These are phyloP conservation scores for Catocala sponsa DNA, from an alignment of 2,888 invertebrate genomes.

Conservation along the genomic window DNA sequence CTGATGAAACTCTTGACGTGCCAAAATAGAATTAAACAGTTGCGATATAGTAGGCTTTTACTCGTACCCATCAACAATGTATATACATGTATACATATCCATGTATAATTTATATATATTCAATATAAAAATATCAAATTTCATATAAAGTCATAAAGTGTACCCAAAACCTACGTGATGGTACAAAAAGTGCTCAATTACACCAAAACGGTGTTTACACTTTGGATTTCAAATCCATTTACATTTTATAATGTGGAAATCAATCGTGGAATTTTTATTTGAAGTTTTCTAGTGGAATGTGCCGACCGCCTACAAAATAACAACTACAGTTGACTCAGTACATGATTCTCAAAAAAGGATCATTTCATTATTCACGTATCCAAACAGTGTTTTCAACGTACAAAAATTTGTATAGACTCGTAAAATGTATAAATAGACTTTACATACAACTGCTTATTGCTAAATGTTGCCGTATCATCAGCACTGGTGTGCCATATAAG, in stretches of 20 bases:
- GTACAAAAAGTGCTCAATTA: slow-evolving; percentile 83
- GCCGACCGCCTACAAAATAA: slow-evolving; percentile 87
- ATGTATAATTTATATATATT: slow-evolving; percentile 88
- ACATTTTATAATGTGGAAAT: slow-evolving; percentile 84
- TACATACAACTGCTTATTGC: slow-evolving; percentile 87
- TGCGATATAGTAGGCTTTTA: slow-evolving; percentile 87
- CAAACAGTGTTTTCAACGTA: slow-evolving; percentile 82
- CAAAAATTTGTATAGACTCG: slow-evolving; percentile 88
- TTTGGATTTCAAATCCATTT: slow-evolving; percentile 83
- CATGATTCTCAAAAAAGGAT: slow-evolving; percentile 88
- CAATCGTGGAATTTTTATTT: slow-evolving; percentile 84
- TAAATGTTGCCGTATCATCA: slow-evolving; percentile 77
- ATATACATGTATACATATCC: slow-evolving; percentile 88
- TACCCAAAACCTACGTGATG: slow-evolving; percentile 88
- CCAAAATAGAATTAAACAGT: slow-evolving; percentile 88
- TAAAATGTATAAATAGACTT: slow-evolving; percentile 88
- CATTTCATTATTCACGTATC: slow-evolving; percentile 81
- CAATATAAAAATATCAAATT: slow-evolving; percentile 88
- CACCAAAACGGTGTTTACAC: slow-evolving; percentile 83
- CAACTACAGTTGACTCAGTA: slow-evolving; percentile 84
- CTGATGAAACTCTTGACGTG: slow-evolving; percentile 87
- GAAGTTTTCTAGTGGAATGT: slow-evolving; percentile 86
- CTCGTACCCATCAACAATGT: slow-evolving; percentile 88
- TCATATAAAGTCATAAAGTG: slow-evolving; percentile 88
- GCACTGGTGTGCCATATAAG: slow-evolving; percentile 56